Conservation (phyloP, 2,113 vertebrate species). For the Megaleporinus macrocephalus region DNA sequence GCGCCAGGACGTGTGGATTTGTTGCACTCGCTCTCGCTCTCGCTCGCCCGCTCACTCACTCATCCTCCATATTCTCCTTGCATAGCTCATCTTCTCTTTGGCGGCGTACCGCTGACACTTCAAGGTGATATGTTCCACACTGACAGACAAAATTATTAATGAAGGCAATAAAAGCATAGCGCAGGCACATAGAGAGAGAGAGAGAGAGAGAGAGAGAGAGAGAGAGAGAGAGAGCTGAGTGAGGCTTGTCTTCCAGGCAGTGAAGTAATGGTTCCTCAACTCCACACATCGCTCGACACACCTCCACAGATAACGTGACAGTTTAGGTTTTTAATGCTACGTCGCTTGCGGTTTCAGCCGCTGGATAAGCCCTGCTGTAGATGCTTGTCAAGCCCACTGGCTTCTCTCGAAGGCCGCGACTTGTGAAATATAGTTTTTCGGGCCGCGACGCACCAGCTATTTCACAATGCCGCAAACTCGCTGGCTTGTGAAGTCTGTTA, state of each 20-base stretch:
- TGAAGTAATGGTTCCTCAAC: background rate
- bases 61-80: background rate
- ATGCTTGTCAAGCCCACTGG: background rate
- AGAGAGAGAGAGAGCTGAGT: constrained; percentile 13
- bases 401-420: constrained; percentile 37
- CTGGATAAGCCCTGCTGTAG: constrained; percentile 9
- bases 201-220: background rate
- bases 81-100: constrained; percentile 37
- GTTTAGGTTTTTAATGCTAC: constrained; percentile 10
- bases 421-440: constrained; percentile 60
- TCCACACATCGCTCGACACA: constrained; percentile 10
- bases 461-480: constrained; percentile 68
- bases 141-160: constrained; percentile 52
- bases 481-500: constrained; percentile 65
- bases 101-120: constrained; percentile 51
- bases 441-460: constrained; percentile 48
- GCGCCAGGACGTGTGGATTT: constrained; percentile 25
- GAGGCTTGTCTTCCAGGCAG: background rate
- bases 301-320: constrained; percentile 11
- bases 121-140: constrained; percentile 55
- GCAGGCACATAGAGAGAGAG: background rate
- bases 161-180: constrained; percentile 43
- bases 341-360: background rate
- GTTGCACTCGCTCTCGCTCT: background rate
- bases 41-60: background rate